Evolutionary conservation across 2,888 invertebrate species (phyloP).

Genomic region (Tinea pellionella): DNA sequence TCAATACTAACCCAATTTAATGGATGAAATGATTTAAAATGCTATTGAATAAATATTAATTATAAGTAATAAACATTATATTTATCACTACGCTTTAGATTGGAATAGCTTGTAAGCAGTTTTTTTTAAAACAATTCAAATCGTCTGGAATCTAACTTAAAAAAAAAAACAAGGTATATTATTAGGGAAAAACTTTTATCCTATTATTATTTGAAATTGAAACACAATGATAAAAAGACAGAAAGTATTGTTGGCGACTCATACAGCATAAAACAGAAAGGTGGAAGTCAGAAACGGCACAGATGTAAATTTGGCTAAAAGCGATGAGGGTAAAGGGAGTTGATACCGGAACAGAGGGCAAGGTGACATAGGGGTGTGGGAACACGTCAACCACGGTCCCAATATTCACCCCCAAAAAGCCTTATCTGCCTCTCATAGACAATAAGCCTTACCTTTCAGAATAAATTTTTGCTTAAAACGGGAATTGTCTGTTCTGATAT

Average conservation of each 20-base stretch:
- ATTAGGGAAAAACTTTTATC: neutral
- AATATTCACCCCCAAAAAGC: neutral
- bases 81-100: too few species aligned
- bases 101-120: too few species aligned
- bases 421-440: neutral
- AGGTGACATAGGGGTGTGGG: neutral
- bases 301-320: slow-evolving; percentile 5
- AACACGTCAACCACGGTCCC: neutral
- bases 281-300: neutral
- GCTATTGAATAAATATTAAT: too few species aligned
- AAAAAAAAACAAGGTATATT: too few species aligned
- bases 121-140: too few species aligned
- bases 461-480: neutral
- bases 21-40: too few species aligned
- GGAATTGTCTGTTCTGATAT: neutral
- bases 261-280: neutral
- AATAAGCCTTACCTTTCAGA: neutral
- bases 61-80: too few species aligned
- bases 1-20: too few species aligned
- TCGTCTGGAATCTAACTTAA: too few species aligned
- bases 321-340: neutral
- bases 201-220: neutral
- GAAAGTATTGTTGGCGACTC: neutral
- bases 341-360: neutral
- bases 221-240: neutral